These are phyloP conservation scores for Tryphoninae sp. DNA, from an alignment of 2,888 invertebrate genomes.

Conservation along the genomic window DNA sequence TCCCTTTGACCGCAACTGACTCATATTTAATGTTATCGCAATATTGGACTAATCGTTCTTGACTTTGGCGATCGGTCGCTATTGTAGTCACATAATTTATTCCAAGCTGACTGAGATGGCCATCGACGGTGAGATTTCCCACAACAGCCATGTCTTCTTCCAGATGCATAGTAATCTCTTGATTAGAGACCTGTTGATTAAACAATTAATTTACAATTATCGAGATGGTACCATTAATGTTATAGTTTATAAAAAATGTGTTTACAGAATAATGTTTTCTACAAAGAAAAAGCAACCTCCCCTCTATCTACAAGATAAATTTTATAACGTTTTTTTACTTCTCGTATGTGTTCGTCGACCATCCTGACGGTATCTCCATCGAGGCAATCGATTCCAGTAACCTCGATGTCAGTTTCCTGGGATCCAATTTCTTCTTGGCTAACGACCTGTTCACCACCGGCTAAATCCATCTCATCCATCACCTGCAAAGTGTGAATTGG, in stretches of 20 bases:
- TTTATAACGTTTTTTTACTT: slow-evolving; percentile 64
- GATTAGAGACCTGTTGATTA: slow-evolving; percentile 74
- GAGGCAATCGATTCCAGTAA: slow-evolving; percentile 76
- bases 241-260: neutral
- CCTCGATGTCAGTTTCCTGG: slow-evolving; percentile 75
- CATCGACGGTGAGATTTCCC: slow-evolving; percentile 75
- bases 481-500: slow-evolving; percentile 76
- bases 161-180: slow-evolving; percentile 78
- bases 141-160: slow-evolving; percentile 77
- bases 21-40: slow-evolving; percentile 76
- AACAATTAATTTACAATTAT: slow-evolving; percentile 18
- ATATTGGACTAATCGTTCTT: slow-evolving; percentile 75
- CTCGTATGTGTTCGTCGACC: slow-evolving; percentile 76
- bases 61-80: slow-evolving; percentile 71
- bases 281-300: neutral
- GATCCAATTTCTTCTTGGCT: slow-evolving; percentile 75
- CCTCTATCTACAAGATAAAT: neutral
- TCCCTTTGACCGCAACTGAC: slow-evolving; percentile 71
- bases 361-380: slow-evolving; percentile 78
- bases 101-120: slow-evolving; percentile 75
- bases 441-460: slow-evolving; percentile 76
- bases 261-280: too few relatives aligned
- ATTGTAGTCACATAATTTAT: slow-evolving; percentile 79
- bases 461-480: slow-evolving; percentile 77
- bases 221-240: neutral